These are phyloP conservation scores for Nomada lathburiana DNA, from an alignment of 2,888 invertebrate species.

Conservation along the genomic window DNA sequence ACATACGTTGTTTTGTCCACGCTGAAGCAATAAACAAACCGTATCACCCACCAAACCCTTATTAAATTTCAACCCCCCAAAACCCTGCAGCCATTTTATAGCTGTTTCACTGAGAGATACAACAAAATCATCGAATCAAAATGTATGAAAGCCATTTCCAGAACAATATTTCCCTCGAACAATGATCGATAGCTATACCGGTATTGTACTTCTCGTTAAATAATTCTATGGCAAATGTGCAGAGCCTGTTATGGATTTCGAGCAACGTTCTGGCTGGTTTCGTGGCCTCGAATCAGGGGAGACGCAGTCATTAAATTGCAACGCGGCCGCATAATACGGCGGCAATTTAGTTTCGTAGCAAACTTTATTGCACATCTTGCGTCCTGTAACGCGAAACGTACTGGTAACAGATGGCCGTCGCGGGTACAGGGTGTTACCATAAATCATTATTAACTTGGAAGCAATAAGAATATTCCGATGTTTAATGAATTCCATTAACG, in stretches of 20 bases:
- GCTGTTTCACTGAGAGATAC: background rate
- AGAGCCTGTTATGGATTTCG: slow-evolving; percentile 21
- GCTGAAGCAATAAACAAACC: background rate
- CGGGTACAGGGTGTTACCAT: slow-evolving; percentile 40
- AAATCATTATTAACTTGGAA: slow-evolving; percentile 40
- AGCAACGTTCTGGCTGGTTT: slow-evolving; percentile 26
- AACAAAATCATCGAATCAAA: background rate
- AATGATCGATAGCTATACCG: background rate
- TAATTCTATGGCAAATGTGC: background rate
- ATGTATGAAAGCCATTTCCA: background rate
- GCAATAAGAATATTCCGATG: slow-evolving; percentile 23
- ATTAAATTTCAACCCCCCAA: background rate
- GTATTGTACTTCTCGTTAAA: background rate
- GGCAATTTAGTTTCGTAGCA: slow-evolving; percentile 42
- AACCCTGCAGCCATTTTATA: background rate
- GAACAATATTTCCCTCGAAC: background rate
- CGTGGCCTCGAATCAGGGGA: slow-evolving; percentile 28
- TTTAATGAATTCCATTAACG: slow-evolving; percentile 12
- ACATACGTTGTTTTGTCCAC: background rate
- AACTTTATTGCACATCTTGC: slow-evolving; percentile 54
- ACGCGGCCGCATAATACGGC: slow-evolving; percentile 34
- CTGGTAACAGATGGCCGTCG: slow-evolving; percentile 39
- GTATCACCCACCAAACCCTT: background rate
- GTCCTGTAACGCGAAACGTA: slow-evolving; percentile 31
- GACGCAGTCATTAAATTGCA: slow-evolving; percentile 44